Evolutionary conservation across 2,797 vertebrate genomes (phyloP), one percentile per base, ranked within the genome.

Genomic region (Alectoris magna): DNA sequence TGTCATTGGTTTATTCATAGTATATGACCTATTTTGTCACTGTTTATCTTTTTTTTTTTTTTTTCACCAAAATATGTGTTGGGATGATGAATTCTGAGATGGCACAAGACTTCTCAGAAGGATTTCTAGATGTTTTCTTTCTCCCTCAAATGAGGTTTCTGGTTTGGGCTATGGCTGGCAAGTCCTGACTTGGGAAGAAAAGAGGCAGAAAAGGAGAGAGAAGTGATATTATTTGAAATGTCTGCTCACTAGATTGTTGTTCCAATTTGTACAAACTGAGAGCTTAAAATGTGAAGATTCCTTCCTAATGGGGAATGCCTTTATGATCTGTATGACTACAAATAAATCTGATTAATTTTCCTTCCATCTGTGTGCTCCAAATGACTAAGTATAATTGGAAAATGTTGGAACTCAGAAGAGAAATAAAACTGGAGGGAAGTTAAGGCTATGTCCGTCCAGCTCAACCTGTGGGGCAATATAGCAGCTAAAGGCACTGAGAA

Each of bases 301-400:
- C 49, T 58, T 84, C 18, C 53, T 74, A 71, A 51, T 44, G 27
- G 21, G 51, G 18, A 96, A 77, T 67, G 44, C 7, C 70, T 70
- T 91, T 75, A 84, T 53, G 6, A 17, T 86, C 69, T 59, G 14
- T 60, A 59, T n/a, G 71, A 49, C 53, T 58, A 72, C 58, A 94
- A 79, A 92, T 70, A 56, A 62, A 77, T 82, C 79, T 63, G 51
- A 55, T 90, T 81, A 64, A 49, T 71, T 82, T 89, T 89, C 55
- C 39, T 67, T 93, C 74, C 91, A 89, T 89, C 90, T 93, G 87
- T 84, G 53, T 41, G 46, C 74, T 94, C 63, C 62, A 81, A 89
- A 93, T 62, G 75, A 43, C 39, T 64, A 68, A 38, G 39, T 87
- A 24, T 87, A 82, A 95, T 94, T 91, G 88, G 76, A 79, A 95